Percentiles rank a stretch among this genome's conserved stretches.
These are phyloP conservation scores for Balearica regulorum DNA, from an alignment of 2,797 vertebrate genomes.

Conservation along the genomic window DNA sequence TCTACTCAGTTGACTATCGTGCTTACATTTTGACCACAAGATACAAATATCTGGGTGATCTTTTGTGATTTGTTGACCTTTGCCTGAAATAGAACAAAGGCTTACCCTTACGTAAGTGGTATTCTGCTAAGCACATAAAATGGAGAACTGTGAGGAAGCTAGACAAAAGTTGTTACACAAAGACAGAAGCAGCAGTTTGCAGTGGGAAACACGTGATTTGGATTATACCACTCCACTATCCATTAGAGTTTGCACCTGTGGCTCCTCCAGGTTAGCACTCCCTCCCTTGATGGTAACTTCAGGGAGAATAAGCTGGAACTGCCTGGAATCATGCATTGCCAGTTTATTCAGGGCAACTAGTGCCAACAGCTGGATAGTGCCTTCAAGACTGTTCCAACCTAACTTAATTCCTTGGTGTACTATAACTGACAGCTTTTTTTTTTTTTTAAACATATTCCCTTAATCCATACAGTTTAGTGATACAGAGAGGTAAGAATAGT, in stretches of 20 bases:
- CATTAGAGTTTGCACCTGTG: background rate
- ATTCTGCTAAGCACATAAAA: background rate
- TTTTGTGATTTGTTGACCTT: background rate
- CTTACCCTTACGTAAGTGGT: background rate
- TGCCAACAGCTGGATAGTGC: background rate
- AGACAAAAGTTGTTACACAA: background rate
- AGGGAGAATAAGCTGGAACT: background rate
- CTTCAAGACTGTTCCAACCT: background rate
- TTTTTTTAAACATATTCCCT: background rate
- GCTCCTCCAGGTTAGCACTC: background rate
- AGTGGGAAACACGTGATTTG: background rate
- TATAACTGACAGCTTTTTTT: background rate
- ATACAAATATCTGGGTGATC: background rate
- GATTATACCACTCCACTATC: background rate
- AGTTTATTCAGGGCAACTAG: background rate
- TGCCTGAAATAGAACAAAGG: background rate
- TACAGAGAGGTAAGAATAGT: background rate
- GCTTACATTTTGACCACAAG: accelerated
- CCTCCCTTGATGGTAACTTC: background rate
- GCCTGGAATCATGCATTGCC: background rate
- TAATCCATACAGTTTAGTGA: background rate
- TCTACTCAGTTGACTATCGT: background rate
- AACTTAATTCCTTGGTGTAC: background rate
- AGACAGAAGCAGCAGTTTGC: background rate
- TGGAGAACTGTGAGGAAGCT: background rate